A percentile compares a stretch with the other conserved stretches of the same genome.
These are phyloP conservation scores for Polyergus mexicanus DNA, from an alignment of 1,140 invertebrate genomes.

Conservation along the genomic window DNA sequence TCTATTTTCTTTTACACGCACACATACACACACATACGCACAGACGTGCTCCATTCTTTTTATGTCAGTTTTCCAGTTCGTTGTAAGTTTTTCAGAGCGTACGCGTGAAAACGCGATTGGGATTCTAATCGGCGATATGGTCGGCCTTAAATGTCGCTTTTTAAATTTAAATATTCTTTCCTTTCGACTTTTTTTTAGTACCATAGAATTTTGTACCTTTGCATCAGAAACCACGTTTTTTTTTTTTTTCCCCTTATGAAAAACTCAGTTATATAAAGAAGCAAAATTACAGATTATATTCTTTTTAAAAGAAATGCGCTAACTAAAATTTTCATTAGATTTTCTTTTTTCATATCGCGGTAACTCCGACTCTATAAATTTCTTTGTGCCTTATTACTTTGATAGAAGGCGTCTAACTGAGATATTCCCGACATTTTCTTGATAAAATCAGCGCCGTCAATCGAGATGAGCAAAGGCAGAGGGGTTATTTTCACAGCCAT, in stretches of 20 bases:
- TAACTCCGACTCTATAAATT: not conserved
- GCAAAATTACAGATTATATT: not conserved
- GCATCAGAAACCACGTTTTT: not conserved
- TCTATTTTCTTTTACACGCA: not conserved
- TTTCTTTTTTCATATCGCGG: not conserved
- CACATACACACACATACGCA: too few species aligned
- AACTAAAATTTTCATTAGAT: not conserved
- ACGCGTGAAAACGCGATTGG: not conserved
- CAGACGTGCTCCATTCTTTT: not conserved
- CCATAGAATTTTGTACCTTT: not conserved
- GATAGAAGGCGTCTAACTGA: not conserved
- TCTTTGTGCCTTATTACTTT: not conserved
- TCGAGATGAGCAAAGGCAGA: not conserved
- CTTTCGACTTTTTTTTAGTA: not conserved
- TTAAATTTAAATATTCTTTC: not conserved
- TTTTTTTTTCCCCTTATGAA: too few species aligned
- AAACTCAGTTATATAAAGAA: not conserved
- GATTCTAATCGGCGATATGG: not conserved
- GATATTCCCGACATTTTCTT: not conserved
- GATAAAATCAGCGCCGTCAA: not conserved
- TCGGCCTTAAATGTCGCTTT: not conserved
- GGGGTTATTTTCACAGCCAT: constrained; percentile 1
- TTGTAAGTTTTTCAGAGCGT: not conserved
- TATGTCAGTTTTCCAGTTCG: not conserved
- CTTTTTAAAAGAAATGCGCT: not conserved